phyloP scores from a whole-genome alignment of 2,888 invertebrate species.

The Brachylomia viminalis region DNA sequence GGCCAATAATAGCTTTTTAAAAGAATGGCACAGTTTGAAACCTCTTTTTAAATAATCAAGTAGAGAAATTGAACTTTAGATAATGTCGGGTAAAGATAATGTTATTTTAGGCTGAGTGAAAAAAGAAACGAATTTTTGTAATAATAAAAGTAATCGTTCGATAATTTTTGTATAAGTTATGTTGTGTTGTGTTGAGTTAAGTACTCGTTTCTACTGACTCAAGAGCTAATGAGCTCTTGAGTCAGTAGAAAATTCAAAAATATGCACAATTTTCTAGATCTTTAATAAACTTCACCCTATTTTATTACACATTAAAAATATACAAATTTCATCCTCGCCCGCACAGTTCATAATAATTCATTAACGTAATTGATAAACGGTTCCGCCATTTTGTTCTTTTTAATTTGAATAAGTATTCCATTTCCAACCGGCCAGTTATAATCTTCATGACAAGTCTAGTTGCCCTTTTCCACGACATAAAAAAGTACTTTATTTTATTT shows the following conservation, averaged over 20 bases:
- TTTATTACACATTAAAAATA: no score
- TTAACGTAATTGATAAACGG: conserved; percentile 45
- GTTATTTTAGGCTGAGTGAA: background rate
- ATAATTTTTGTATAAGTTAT: background rate
- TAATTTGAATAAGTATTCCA: conserved; percentile 62
- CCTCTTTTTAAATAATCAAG: background rate
- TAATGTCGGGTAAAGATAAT: background rate
- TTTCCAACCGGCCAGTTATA: conserved; percentile 46
- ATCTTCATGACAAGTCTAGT: conserved; percentile 49
- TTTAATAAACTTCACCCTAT: background rate
- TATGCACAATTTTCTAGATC: background rate
- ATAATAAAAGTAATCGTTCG: background rate
- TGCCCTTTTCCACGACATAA: conserved; percentile 53
- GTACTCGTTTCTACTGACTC: no score
- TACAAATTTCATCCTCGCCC: background rate
- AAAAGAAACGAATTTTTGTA: background rate
- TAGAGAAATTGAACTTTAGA: background rate
- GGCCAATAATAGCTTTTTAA: background rate
- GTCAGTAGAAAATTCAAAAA: background rate
- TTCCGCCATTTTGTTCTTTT: conserved; percentile 54
- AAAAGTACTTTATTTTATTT: conserved; percentile 64
- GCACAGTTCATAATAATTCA: conserved; percentile 28
- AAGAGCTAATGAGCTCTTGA: background rate
- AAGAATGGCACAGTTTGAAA: background rate
- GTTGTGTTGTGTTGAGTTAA: no score